Evolutionary conservation across 2,113 vertebrate species (phyloP), one percentile per base, ranked within the genome.

Genomic region (Toxostoma redivivum): DNA sequence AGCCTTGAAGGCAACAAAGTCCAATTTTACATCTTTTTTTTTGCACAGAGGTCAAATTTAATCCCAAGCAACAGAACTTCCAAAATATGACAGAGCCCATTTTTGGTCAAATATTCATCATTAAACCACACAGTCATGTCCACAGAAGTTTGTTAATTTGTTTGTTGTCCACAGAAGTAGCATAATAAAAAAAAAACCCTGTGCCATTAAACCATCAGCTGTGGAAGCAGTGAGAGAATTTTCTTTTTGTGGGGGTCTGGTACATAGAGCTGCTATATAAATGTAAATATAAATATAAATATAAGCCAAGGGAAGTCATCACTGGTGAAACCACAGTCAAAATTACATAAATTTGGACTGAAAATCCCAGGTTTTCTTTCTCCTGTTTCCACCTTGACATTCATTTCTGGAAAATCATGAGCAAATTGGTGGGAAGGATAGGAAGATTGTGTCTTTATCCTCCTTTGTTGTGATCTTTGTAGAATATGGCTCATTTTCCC

Each of bases 81-180:
- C 30, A 35, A 40, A 83, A 76, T 7, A 1, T 14, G 37, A 38
- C 37, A 62, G 12, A 33, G 25, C 6, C 15, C 15, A 45, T 77
- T 50, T 33, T 30, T 18, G 21, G 30, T 5, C 18, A 64, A 48
- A 56, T 15, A 2, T 27, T n/a, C 31, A 62, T 6, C 20, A 19
- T 42, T 48, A 67, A 11, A 76, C 13, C 19, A 67, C 0, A 0
- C 3, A 62, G 20, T 48, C 3, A 1, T 40, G 24, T 19, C 24
- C 48, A 38, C 5, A 11, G 38, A 71, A 35, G 4, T 38, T 11
- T 47, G 8, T 42, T 56, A 22, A 15, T 42, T 42, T 15, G 6
- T 40, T 40, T 40, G 14, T 42, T 42, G 24, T 20, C 48, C 38
- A 58, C 12, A 42, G 40, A 42, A 42, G 64, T 19, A 31, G 16